Base-by-base conservation (phyloP, 2,888 invertebrate genomes). In the Drosophila subquinaria region DNA sequence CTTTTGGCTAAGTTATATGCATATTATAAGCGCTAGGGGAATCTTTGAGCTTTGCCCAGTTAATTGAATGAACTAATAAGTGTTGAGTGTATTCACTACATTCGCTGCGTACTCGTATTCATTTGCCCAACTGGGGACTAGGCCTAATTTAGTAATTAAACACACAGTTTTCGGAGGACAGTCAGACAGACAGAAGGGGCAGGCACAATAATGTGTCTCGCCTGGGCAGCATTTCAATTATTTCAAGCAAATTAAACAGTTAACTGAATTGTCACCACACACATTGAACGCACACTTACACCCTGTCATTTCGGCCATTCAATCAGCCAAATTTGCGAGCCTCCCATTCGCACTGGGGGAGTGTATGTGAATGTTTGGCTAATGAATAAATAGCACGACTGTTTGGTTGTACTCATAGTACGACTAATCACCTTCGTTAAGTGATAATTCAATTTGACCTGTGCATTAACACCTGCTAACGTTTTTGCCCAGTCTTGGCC, bases 161-260 rank as follows among this genome's bases (percentile, higher is more conserved):
- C 78, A 79, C 65, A 38, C 45, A 63, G 67, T 64, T 59, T 59
- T 64, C 56, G 55, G 52, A 48, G 52, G 30, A 56, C 52, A 30
- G 40, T 6, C 23, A 36, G 23, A n/a, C 13, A 4, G 23, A 15
- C 6, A 9, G 23, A 40, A 56, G 64, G 55, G 56, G 52, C 17
- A 30, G 59, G 27, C 57, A 62, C 82, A 73, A 79, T 72, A 77
- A 71, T 68, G 68, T 53, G 66, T 60, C 65, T 75, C 67, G 65
- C 69, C 72, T 75, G 83, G 66, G 71, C 81, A 70, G 71, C 76
- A 73, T 76, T 87, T 82, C 82, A 88, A 89, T 89, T 90, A 90
- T 88, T 90, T 90, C 79, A 73, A 74, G 81, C 76, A 90, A 90
- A 90, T 90, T 90, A 90, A 82, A 53, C 82, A 85, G 79, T 79